Conservation (phyloP, 2,797 vertebrate species). For the Trematomus bernacchii region DNA sequence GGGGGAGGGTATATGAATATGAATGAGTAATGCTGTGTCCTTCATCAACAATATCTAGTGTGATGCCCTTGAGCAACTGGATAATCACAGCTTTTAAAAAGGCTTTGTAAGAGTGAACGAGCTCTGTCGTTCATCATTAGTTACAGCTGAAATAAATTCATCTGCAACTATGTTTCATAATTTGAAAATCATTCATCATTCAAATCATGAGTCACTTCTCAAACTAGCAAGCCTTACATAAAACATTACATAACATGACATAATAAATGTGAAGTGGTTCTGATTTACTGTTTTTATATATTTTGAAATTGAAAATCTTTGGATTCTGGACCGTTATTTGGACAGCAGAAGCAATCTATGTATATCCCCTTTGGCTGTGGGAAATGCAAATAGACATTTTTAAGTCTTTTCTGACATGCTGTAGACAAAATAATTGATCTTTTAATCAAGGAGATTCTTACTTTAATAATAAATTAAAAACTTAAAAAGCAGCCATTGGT, state of each 20-base stretch:
- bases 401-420: neutral
- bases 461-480: neutral
- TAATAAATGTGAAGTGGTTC: neutral
- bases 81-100: slow-evolving; percentile 10
- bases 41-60: slow-evolving; percentile 40
- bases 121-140: neutral
- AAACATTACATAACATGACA: neutral
- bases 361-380: too few relatives aligned
- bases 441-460: neutral
- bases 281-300: neutral
- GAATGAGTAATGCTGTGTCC: slow-evolving; percentile 53
- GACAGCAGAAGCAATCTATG: neutral
- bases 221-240: neutral
- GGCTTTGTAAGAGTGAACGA: neutral
- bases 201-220: neutral
- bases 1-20: slow-evolving; percentile 52
- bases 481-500: neutral
- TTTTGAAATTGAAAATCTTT: neutral
- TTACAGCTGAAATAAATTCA: slow-evolving; percentile 1
- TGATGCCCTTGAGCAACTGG: slow-evolving; percentile 24
- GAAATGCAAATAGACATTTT: neutral
- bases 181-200: neutral
- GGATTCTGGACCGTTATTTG: neutral
- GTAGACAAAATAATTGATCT: neutral
- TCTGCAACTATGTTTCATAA: neutral